Base-by-base conservation (phyloP, 2,113 vertebrate species). In the Rhodinocichla rosea region DNA sequence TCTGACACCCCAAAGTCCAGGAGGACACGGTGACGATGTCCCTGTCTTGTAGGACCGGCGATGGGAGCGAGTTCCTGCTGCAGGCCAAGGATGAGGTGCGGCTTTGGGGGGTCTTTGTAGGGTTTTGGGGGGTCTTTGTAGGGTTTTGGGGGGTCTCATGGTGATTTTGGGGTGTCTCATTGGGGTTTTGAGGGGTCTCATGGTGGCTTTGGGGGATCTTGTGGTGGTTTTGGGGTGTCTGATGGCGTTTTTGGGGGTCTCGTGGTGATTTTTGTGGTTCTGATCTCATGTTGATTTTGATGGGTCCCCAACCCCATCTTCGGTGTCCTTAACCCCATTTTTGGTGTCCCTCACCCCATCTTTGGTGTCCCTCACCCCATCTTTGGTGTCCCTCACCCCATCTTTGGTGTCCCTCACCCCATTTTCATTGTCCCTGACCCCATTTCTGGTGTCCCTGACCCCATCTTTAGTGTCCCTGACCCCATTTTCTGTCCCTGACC, bases 11-110 rank as follows among this genome's bases (percentile, higher is more conserved):
- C 35, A 2, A 19, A 39, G 26, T 62, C 35, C 17, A 6, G 7
- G 35, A 11, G 35, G 35, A 13, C 67, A 15, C 5, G 5, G 20
- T 26, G 39, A 53, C 69, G 11, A 7, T 33, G 26, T 26, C 4
- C 32, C 49, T 68, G 13, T 76, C 60, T 42, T 3, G 62, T 94
- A 99, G 99, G 97, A 99, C 98, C 59, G 98, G 99, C 73, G 99
- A 99, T 4, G 99, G 99, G 47, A 99, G 98, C 7, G 99, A 99
- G 93, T 99, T 99, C 97, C 97, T 99, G 87, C 99, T 99, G 85
- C 99, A 99, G 87, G 98, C 99, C 92, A 99, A 99, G 98, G 99
- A 99, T 65, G 99, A 99, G 99, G 99, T 99, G 57, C 26, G 4
- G 27, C 17, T 14, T 20, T 62, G 26, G 24, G 57, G n/a, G n/a